Base-by-base conservation (phyloP, 2,888 invertebrate species). In the Formica aserva region DNA sequence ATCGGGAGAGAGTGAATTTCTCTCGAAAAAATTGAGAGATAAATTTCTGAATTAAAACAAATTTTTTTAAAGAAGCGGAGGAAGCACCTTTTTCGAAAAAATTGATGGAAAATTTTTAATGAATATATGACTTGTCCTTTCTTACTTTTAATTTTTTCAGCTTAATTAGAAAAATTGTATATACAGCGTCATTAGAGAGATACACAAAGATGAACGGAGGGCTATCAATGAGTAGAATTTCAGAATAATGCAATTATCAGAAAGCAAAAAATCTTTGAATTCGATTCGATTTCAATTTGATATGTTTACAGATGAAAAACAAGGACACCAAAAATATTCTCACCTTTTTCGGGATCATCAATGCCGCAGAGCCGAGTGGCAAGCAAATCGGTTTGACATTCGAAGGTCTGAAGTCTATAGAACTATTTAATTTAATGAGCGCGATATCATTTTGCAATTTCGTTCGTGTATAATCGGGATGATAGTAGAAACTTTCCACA, bases 371-470 rank as follows among this genome's bases (percentile, higher is more conserved):
- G n/a, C 93, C 94, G 18, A 92, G 91, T 6, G 96, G 96, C 77
- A 96, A 86, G 86, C 96, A 96, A 78, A 96, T 94, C 5, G 96
- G 95, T 55, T 94, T 95, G 83, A 95, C 95, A 76, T 93, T 96
- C 48, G 93, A 95, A 92, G 95, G 91, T 62, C 93, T 88, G 85
- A 96, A 95, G 88, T 96, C 95, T 1, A 95, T 95, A 9, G 95
- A 94, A 72, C 93, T 91, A 26, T 95, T 89, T 18, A 96, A 92
- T 88, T 96, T 95, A 75, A 97, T 92, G 6, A 97, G 92, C 0
- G 96, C 97, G 69, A 97, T 95, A 88, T 97, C 97, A 87, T 97
- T 96, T 9, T 95, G 95, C 82, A 96, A 95, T 65, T 94, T 95
- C 0, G 94, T 93, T 32, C 92, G 92, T 85, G 95, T 95, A 87